Percentiles rank a stretch among this genome's conserved stretches.
Evolutionary conservation across 2,113 vertebrate species (phyloP).

Genomic region (Vulpes vulpes): DNA sequence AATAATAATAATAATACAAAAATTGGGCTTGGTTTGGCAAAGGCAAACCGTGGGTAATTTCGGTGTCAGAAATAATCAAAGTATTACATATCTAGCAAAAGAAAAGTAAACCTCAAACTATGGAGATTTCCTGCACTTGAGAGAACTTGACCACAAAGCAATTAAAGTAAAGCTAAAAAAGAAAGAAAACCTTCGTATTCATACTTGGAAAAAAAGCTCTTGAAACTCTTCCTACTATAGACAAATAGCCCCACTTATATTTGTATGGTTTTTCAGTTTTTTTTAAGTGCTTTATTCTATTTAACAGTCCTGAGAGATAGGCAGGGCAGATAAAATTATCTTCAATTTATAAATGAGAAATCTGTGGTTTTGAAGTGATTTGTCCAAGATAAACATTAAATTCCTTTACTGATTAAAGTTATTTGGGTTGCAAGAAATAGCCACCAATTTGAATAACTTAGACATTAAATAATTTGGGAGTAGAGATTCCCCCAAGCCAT

Average conservation of each 20-base stretch:
- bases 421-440: conserved; percentile 19
- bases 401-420: conserved; percentile 56
- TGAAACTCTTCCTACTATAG: background rate
- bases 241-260: background rate
- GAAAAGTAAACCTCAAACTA: conserved; percentile 64
- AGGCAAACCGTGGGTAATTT: conserved; percentile 39
- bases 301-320: background rate
- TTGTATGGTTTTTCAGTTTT: background rate
- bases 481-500: background rate
- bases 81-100: conserved; percentile 63
- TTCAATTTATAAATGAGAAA: conserved; percentile 8
- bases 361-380: background rate
- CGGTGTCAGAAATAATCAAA: conserved; percentile 70
- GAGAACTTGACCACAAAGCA: conserved; percentile 62
- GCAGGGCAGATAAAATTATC: background rate
- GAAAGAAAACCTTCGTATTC: conserved; percentile 40
- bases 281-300: background rate
- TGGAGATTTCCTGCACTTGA: conserved; percentile 61
- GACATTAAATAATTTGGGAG: background rate
- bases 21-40: conserved; percentile 59
- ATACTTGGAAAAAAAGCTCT: background rate
- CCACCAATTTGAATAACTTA: background rate
- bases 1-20: background rate
- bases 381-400: conserved; percentile 19
- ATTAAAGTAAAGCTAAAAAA: conserved; percentile 34